Conservation (phyloP, 2,113 vertebrate genomes). For the Atherinomorus stipes region DNA sequence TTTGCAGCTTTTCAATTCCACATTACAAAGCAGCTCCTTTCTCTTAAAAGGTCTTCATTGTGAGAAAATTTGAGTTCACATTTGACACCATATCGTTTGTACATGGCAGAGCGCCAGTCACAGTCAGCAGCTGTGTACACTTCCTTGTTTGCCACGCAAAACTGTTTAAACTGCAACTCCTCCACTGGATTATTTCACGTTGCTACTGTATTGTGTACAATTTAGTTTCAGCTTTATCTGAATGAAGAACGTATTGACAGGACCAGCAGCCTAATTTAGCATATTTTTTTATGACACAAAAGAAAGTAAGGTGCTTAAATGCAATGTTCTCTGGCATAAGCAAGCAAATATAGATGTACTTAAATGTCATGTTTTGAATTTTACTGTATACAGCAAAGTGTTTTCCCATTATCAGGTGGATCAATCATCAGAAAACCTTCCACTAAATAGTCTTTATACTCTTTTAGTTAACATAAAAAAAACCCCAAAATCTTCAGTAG, state of each 20-base stretch:
- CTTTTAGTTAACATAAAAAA: no score
- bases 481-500: not conserved
- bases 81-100: not conserved
- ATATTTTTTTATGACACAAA: not conserved
- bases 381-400: no score
- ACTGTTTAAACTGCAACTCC: conserved; percentile 6
- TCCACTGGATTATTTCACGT: not conserved
- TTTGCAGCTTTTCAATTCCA: not conserved
- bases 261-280: not conserved
- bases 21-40: not conserved
- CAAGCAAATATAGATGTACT: not conserved
- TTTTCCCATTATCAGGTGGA: not conserved
- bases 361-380: not conserved
- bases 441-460: no score
- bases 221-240: not conserved
- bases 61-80: not conserved
- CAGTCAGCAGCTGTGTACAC: conserved; percentile 31
- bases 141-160: conserved; percentile 40
- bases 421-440: not conserved
- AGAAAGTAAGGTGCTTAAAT: not conserved
- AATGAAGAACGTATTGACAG: not conserved
- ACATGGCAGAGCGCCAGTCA: conserved; percentile 13
- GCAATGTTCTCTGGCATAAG: no score
- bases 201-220: not conserved
- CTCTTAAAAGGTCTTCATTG: not conserved